Percentiles rank a stretch among this genome's conserved stretches.
phyloP scores from a whole-genome alignment of 2,888 invertebrate genomes.

The Listrodromus nycthemerus region DNA sequence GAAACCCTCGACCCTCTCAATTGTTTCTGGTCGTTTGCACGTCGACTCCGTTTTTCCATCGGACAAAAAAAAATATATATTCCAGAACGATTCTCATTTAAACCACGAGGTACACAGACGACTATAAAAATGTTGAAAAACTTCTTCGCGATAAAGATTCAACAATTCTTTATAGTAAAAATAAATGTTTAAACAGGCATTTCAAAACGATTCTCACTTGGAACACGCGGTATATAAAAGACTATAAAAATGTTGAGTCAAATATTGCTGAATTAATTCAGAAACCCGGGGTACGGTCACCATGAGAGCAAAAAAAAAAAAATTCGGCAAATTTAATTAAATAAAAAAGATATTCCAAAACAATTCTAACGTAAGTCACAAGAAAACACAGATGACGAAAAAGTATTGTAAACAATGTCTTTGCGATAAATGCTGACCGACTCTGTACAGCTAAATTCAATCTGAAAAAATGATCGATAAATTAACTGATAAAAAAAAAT shows the following conservation, averaged over 20 bases:
- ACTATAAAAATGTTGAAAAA: neutral
- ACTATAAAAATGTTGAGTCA: neutral
- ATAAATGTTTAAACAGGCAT: conserved; percentile 6
- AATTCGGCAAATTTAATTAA: too few relatives aligned
- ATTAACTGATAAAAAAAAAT: too few relatives aligned
- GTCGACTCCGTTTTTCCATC: conserved; percentile 43
- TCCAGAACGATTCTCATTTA: conserved; percentile 32
- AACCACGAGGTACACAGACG: neutral
- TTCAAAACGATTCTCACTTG: conserved; percentile 25
- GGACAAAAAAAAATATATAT: conserved; percentile 21
- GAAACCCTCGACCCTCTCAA: conserved; percentile 18
- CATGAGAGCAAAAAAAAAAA: too few relatives aligned
- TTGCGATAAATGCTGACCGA: neutral
- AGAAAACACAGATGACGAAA: too few relatives aligned
- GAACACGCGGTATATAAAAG: neutral
- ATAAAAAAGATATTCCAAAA: too few relatives aligned
- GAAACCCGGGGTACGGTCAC: too few relatives aligned
- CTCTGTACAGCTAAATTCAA: neutral
- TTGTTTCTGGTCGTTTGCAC: conserved; percentile 44
- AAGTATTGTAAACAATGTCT: too few relatives aligned
- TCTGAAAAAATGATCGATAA: neutral
- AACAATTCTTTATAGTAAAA: neutral
- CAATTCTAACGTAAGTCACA: too few relatives aligned
- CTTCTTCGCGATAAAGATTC: neutral
- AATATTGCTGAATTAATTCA: too few relatives aligned